Base-by-base conservation (phyloP, 2,113 vertebrate genomes). In the Pituophis catenifer region DNA sequence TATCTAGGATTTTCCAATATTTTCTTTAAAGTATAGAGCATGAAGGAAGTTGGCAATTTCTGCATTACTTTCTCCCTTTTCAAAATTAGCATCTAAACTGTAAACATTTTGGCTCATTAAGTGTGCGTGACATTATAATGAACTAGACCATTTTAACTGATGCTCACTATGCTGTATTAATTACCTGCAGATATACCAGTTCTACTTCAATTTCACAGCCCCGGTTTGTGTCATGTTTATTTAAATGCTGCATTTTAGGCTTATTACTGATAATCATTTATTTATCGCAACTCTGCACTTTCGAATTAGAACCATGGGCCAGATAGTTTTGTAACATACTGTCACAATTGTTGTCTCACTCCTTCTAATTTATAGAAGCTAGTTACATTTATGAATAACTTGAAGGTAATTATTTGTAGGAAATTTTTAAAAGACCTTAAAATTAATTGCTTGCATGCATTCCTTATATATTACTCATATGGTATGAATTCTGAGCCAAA, bases 101-200 rank as follows among this genome's bases (percentile, higher is more conserved):
- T 92, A 89, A 92, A 93, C 92, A 90, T 86, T 90, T 93, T 93
- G 85, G 57, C 92, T 90, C 92, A 90, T 93, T 90, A 90, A 90
- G 29, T 23, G 4, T 38, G 55, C 26, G 12, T 93, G 88, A 70
- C 91, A 9, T 75, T 95, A 94, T 54, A 92, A 91, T 91, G 88
- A 92, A n/a, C 57, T 9, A 88, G 89, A 62, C 59, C 87, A n/a
- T 90, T 93, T 85, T 89, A 58, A 91, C 53, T 86, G 90, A 95
- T 70, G 93, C 89, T 89, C 95, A 93, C 93, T 94, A 94, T 92
- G 52, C 91, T 90, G 86, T 94, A 90, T 97, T 94, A 95, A 94
- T 95, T 94, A 94, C 93, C 90, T 90, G 0, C 48, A 81, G 87
- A 86, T 92, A 94, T 89, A 93, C 88, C 59, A 52, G 29, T 90